Base-by-base conservation (phyloP, 2,888 invertebrate species). In the Gnatocerus cornutus region DNA sequence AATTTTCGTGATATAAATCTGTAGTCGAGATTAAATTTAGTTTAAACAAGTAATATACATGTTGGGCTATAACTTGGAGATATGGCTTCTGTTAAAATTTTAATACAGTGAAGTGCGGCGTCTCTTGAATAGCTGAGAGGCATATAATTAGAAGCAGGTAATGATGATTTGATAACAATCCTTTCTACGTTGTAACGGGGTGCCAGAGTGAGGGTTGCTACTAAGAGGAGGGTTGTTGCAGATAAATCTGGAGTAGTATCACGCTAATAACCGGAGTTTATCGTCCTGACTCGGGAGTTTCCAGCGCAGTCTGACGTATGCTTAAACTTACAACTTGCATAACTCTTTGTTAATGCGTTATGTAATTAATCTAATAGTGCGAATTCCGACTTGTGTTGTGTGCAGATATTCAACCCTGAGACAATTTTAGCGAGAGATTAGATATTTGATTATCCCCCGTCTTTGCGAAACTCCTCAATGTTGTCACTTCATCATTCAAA, bases 201-300 rank as follows among this genome's bases (percentile, higher is more conserved):
- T 13, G 58, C 39, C 48, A 62, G 48, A 13, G 27, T 16, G 16
- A 39, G 8, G 55, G 5, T 9, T 21, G 33, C 14, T 33, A 33
- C 9, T 41, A 41, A 37, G 39, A 37, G 21, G 41, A 55, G 37
- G 16, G 39, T 14, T 16, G 62, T 52, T 52, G 50, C 10, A 45
- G 64, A 64, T 64, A 64, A 64, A 64, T 64, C 53, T 30, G 16
- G 53, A 45, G 16, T 14, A 53, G 30, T 64, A 64, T 64, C 37
- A 27, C 53, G 53, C 55, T 53, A 64, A 64, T 64, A 62, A 62
- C 52, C 10, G 64, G 45, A 64, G 53, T 64, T 64, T 64, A 64
- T 64, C 43, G 64, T 64, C 45, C 21, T 33, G 48, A 45, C 14
- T 16, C 16, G 52, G 27, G 50, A 62, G 16, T 48, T 62, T 39